A percentile compares a stretch with the other conserved stretches of the same genome.
phyloP scores from a whole-genome alignment of 2,797 vertebrate genomes.

The Aldrovandia affinis region DNA sequence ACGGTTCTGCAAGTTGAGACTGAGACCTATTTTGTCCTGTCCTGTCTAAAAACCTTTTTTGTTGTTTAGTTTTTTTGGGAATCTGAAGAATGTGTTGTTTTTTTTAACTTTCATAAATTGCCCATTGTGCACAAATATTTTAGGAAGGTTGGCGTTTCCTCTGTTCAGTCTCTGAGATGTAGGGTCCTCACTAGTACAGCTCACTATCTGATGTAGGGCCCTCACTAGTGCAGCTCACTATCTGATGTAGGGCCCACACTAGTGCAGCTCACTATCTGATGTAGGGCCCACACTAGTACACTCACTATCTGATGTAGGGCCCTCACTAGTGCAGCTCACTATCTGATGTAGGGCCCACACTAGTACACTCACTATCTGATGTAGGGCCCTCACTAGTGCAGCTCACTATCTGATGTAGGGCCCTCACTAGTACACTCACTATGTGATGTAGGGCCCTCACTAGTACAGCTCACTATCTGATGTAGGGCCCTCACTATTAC shows the following conservation, averaged over 20 bases:
- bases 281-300: not conserved
- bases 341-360: too few relatives aligned
- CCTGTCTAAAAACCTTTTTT: too few relatives aligned
- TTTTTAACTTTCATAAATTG: not conserved
- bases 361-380: too few relatives aligned
- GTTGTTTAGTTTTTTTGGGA: too few relatives aligned
- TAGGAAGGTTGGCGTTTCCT: not conserved
- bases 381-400: not conserved
- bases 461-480: not conserved
- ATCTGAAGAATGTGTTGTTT: too few relatives aligned
- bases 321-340: not conserved
- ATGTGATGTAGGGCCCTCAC: too few relatives aligned
- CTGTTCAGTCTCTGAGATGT: too few relatives aligned
- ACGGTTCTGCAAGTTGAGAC: too few relatives aligned
- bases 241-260: not conserved
- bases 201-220: not conserved
- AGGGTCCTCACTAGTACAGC: not conserved
- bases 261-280: not conserved
- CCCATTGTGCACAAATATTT: too few relatives aligned
- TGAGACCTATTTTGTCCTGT: too few relatives aligned
- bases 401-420: not conserved
- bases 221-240: not conserved
- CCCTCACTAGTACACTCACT: too few relatives aligned
- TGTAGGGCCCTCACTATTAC: not conserved
- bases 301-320: not conserved